These are phyloP conservation scores for Stylophora pistillata DNA, from an alignment of 64 coral and sea anemone species.

Conservation along the genomic window DNA sequence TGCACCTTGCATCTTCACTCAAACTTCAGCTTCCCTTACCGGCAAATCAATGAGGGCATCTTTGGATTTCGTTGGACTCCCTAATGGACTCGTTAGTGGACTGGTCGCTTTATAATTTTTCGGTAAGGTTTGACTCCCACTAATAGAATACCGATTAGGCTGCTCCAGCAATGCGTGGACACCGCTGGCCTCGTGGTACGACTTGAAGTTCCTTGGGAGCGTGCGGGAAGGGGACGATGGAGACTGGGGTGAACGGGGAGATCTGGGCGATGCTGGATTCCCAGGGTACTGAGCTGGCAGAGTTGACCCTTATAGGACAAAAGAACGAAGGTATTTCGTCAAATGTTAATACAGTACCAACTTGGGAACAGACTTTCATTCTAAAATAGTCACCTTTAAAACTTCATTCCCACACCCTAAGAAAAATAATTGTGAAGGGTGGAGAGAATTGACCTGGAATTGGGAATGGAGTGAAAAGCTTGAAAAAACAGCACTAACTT, in stretches of 20 bases:
- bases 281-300: slow-evolving; percentile 7
- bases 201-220: slow-evolving; percentile 74
- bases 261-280: slow-evolving; percentile 8
- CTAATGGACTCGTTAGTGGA: slow-evolving; percentile 62
- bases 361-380: too few relatives aligned
- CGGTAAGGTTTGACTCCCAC: slow-evolving; percentile 83
- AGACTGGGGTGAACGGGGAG: slow-evolving; percentile 39
- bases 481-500: too few relatives aligned
- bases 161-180: slow-evolving; percentile 46
- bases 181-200: slow-evolving; percentile 90
- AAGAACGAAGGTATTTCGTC: neutral
- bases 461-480: too few relatives aligned
- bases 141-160: slow-evolving; percentile 63
- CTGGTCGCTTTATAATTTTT: slow-evolving; percentile 85
- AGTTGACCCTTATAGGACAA: neutral
- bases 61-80: slow-evolving; percentile 37
- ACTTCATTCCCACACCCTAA: neutral
- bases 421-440: neutral
- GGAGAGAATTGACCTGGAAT: too few relatives aligned
- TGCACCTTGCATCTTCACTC: neutral
- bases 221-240: slow-evolving; percentile 61
- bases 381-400: too few relatives aligned
- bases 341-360: too few relatives aligned
- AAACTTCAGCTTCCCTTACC: slow-evolving; percentile 15
- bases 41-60: slow-evolving; percentile 66